phyloP scores from a whole-genome alignment of 2,888 invertebrate genomes.

The Heliconius hortense region DNA sequence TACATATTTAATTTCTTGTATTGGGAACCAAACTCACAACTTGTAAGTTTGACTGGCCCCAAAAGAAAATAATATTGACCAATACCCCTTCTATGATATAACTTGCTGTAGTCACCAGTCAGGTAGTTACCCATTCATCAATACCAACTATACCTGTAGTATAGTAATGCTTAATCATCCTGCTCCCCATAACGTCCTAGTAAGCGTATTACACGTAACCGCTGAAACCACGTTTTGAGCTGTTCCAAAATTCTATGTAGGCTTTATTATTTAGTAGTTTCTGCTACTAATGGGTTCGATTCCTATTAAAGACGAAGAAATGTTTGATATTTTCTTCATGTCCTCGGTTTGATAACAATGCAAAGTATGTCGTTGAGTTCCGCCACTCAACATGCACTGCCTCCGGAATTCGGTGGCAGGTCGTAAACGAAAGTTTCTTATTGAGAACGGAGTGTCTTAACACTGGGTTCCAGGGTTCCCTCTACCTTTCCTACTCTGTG shows the following conservation, averaged over 20 bases:
- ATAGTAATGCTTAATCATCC: conserved; percentile 12
- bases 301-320: not conserved
- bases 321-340: not conserved
- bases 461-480: not conserved
- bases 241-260: not conserved
- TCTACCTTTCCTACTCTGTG: not conserved
- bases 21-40: too few relatives aligned
- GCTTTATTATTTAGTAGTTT: not conserved
- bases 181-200: conserved; percentile 11
- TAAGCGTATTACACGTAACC: conserved; percentile 29
- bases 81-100: not conserved
- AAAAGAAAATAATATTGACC: not conserved
- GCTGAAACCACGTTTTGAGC: conserved; percentile 14
- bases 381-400: not conserved
- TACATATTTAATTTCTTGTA: too few relatives aligned
- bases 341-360: not conserved
- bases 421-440: not conserved
- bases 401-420: not conserved
- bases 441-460: not conserved
- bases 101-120: not conserved
- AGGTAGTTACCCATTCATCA: conserved; percentile 5
- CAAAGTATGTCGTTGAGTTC: not conserved
- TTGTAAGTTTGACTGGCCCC: not conserved
- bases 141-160: not conserved
- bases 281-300: not conserved